Conservation (phyloP, 2,113 vertebrate genomes). For the Zapus hudsonius region DNA sequence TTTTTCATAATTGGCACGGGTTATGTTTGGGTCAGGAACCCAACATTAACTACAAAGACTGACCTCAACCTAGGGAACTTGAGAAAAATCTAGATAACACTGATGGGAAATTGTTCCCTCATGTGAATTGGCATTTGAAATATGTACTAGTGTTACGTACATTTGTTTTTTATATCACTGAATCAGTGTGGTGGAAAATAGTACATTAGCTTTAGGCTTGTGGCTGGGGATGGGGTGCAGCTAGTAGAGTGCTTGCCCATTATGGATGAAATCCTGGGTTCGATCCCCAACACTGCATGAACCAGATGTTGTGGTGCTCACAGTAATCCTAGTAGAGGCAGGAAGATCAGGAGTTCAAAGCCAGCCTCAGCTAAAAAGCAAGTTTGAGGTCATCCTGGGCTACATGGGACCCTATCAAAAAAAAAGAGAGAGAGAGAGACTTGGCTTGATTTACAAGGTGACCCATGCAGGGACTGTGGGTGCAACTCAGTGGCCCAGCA, state of each 20-base stretch:
- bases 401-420: neutral
- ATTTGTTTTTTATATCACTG: slow-evolving; percentile 22
- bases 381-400: neutral
- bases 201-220: neutral
- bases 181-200: slow-evolving; percentile 43
- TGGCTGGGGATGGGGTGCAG: too few species aligned
- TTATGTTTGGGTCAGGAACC: slow-evolving; percentile 77
- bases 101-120: slow-evolving; percentile 59
- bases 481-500: neutral
- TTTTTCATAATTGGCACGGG: slow-evolving; percentile 62
- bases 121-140: slow-evolving; percentile 62
- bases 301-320: neutral
- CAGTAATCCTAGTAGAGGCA: neutral
- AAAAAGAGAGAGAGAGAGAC: neutral
- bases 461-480: neutral
- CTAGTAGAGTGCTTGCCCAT: neutral
- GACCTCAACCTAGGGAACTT: slow-evolving; percentile 73
- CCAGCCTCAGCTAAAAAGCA: neutral
- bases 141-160: slow-evolving; percentile 24
- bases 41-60: slow-evolving; percentile 69
- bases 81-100: slow-evolving; percentile 75
- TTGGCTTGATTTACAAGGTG: neutral
- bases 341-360: neutral
- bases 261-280: neutral
- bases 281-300: neutral